Conservation (phyloP, 2,113 vertebrate species). For the Apteryx mantelli region DNA sequence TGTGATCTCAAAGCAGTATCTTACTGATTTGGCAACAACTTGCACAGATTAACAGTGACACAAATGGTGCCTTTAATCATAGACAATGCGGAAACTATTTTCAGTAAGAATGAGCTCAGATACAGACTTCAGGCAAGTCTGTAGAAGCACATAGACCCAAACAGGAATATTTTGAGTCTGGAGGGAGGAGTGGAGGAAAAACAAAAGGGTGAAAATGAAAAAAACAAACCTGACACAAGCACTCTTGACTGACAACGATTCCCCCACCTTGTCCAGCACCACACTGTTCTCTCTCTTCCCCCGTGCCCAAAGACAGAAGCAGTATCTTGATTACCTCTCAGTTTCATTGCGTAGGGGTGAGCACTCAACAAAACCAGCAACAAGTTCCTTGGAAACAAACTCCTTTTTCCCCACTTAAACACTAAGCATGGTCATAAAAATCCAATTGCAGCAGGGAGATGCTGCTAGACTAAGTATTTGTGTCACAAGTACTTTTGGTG, state of each 20-base stretch:
- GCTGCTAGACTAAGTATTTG: neutral
- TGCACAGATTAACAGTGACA: neutral
- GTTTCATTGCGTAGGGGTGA: neutral
- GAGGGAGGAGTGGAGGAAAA: neutral
- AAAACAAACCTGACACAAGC: accelerated
- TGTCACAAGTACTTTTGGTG: neutral
- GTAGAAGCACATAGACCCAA: neutral
- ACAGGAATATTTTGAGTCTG: neutral
- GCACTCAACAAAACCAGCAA: neutral
- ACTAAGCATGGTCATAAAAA: neutral
- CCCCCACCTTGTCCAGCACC: neutral
- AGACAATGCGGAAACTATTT: neutral
- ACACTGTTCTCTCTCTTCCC: neutral
- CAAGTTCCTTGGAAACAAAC: neutral
- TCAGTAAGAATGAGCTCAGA: neutral
- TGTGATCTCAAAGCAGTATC: neutral
- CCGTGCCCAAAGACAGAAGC: neutral
- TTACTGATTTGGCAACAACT: neutral
- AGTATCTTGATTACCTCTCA: neutral
- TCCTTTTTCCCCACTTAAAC: neutral
- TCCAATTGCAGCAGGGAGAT: neutral
- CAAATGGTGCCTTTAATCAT: neutral
- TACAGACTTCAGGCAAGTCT: neutral
- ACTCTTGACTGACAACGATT: neutral
- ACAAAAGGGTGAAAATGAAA: neutral